These are phyloP conservation scores for Cyanistes caeruleus DNA, from an alignment of 2,113 vertebrate species.

Conservation along the genomic window DNA sequence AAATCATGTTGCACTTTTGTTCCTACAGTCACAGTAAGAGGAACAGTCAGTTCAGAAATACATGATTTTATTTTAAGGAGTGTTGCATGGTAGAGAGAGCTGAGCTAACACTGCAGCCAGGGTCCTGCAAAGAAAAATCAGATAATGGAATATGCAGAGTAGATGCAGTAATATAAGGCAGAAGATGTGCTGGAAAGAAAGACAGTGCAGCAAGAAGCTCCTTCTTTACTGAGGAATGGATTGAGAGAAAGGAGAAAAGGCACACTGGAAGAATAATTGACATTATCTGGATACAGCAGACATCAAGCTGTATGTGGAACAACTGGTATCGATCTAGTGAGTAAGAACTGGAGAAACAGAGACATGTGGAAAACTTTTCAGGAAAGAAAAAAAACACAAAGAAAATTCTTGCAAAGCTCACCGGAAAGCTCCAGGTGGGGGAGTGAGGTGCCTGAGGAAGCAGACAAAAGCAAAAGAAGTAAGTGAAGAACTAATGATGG, in stretches of 20 bases:
- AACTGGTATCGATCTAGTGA: rapidly evolving
- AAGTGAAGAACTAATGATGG: background rate
- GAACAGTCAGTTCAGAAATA: constrained; percentile 48
- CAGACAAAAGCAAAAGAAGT: background rate
- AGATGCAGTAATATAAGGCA: background rate
- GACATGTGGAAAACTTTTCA: background rate
- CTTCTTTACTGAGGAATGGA: background rate
- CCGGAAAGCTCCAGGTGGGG: background rate
- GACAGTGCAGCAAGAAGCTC: background rate
- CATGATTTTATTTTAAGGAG: constrained; percentile 26
- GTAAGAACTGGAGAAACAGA: background rate
- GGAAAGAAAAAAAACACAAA: background rate
- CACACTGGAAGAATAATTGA: background rate
- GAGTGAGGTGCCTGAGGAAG: background rate
- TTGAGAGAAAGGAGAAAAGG: background rate
- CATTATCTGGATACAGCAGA: background rate
- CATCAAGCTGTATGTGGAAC: background rate
- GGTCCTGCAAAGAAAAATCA: background rate
- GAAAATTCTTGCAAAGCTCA: background rate
- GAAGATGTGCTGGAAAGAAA: background rate
- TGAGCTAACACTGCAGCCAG: background rate
- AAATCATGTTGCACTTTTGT: constrained; percentile 21
- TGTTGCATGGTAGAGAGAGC: background rate
- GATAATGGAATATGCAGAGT: background rate
- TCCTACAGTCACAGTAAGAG: constrained; percentile 20